Conservation (phyloP, 2,888 invertebrate genomes). For the Lamproptera curius region DNA sequence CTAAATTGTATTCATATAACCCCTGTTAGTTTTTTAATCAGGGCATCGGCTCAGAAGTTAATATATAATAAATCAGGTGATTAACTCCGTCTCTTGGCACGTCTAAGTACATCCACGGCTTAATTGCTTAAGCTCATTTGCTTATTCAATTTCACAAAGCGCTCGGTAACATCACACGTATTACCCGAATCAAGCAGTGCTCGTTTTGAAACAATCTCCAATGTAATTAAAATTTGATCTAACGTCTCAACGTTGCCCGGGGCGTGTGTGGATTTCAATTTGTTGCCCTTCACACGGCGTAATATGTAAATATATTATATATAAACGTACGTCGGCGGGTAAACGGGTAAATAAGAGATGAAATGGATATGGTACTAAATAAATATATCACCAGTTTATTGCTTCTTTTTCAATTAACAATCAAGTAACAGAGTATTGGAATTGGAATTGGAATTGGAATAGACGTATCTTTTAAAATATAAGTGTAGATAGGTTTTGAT, state of each 20-base stretch:
- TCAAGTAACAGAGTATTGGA: too few relatives aligned
- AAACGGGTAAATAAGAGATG: too few relatives aligned
- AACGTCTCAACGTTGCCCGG: slow-evolving; percentile 5
- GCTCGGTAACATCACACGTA: neutral
- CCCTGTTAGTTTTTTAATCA: too few relatives aligned
- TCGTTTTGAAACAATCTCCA: slow-evolving; percentile 21
- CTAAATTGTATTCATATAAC: too few relatives aligned
- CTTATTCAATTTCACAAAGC: slow-evolving; percentile 4
- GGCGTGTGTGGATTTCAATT: neutral
- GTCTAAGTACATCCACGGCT: neutral
- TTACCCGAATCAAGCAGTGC: slow-evolving; percentile 10
- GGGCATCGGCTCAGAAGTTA: too few relatives aligned
- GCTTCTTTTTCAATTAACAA: too few relatives aligned
- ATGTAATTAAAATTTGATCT: slow-evolving; percentile 27
- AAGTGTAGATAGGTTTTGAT: too few relatives aligned
- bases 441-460: too few relatives aligned
- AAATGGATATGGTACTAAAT: too few relatives aligned
- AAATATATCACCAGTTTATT: too few relatives aligned
- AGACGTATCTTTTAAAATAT: too few relatives aligned
- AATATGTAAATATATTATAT: neutral
- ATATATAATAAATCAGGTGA: too few relatives aligned
- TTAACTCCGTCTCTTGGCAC: neutral
- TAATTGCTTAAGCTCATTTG: neutral
- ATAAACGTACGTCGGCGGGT: neutral
- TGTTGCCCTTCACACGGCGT: neutral